Percentiles rank a stretch among this genome's conserved stretches.
Evolutionary conservation across 2,797 vertebrate species (phyloP).

Genomic region (Peromyscus nudipes): DNA sequence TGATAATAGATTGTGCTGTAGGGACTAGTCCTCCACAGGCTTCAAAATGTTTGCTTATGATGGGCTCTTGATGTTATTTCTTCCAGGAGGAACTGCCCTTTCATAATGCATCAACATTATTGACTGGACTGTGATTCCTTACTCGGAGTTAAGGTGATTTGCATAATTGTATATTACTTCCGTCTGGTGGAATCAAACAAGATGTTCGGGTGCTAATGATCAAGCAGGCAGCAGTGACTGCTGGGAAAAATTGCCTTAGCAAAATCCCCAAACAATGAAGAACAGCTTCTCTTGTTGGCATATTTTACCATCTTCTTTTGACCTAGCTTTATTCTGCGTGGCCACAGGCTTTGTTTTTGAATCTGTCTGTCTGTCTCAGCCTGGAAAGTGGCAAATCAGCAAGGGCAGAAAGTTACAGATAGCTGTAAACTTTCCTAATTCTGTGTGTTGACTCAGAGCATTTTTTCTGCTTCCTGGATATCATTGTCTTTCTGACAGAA

Average conservation of each 20-base stretch:
- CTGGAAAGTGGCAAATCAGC: neutral
- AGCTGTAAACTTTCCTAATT: neutral
- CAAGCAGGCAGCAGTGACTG: slow-evolving; percentile 84
- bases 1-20: slow-evolving; percentile 97
- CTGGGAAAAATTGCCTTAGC: slow-evolving; percentile 82
- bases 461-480: neutral
- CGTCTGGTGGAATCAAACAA: slow-evolving; percentile 90
- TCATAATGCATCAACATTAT: slow-evolving; percentile 97
- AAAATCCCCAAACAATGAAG: slow-evolving; percentile 80
- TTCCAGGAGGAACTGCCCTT: slow-evolving; percentile 98
- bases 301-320: slow-evolving; percentile 64
- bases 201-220: slow-evolving; percentile 88
- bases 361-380: slow-evolving; percentile 4
- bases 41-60: slow-evolving; percentile 90
- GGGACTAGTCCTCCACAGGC: slow-evolving; percentile 91
- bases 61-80: slow-evolving; percentile 94
- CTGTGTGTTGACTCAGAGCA: neutral
- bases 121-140: slow-evolving; percentile 94
- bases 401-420: neutral
- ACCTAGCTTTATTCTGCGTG: slow-evolving; percentile 33
- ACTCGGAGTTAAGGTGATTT: slow-evolving; percentile 94
- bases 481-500: neutral
- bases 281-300: slow-evolving; percentile 77
- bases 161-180: slow-evolving; percentile 95
- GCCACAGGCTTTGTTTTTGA: neutral